These are phyloP conservation scores for Digitonthophagus gazella DNA, from an alignment of 2,888 invertebrate species.

Conservation along the genomic window DNA sequence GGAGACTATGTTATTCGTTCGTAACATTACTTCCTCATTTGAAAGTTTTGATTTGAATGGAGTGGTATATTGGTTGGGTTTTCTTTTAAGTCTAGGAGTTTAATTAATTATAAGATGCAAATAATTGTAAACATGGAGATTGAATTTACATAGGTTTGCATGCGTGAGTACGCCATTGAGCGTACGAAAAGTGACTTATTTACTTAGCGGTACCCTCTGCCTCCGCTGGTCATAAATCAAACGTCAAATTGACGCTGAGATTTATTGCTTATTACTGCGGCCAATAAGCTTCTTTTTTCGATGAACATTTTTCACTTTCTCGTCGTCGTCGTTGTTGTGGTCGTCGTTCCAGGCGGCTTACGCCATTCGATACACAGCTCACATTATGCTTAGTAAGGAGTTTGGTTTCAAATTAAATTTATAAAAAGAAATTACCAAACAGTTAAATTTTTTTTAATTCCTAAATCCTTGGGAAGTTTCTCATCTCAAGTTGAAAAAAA, in stretches of 20 bases:
- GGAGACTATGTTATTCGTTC: background rate
- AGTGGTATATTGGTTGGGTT: background rate
- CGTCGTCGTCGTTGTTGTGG: background rate
- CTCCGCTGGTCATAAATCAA: constrained; percentile 21
- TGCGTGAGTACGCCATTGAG: constrained; percentile 3
- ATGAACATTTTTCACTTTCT: constrained; percentile 16
- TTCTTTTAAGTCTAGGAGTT: too few relatives aligned
- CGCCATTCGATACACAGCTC: background rate
- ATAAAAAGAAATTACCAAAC: background rate
- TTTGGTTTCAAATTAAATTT: background rate
- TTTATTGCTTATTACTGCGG: constrained; percentile 20
- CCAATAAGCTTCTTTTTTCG: constrained; percentile 20
- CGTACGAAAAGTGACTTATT: constrained; percentile 22
- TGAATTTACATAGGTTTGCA: constrained; percentile 13
- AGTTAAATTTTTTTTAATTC: too few relatives aligned
- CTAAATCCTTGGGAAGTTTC: too few relatives aligned
- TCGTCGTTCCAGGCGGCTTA: background rate
- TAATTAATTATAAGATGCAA: background rate
- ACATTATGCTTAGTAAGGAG: background rate
- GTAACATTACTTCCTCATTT: background rate
- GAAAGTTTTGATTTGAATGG: background rate
- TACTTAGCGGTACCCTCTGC: constrained; percentile 24
- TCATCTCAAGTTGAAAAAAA: too few relatives aligned
- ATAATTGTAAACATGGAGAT: background rate
- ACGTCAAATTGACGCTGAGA: constrained; percentile 20